Base-by-base conservation (phyloP, 1,140 invertebrate genomes). In the Meloidogyne chitwoodi region DNA sequence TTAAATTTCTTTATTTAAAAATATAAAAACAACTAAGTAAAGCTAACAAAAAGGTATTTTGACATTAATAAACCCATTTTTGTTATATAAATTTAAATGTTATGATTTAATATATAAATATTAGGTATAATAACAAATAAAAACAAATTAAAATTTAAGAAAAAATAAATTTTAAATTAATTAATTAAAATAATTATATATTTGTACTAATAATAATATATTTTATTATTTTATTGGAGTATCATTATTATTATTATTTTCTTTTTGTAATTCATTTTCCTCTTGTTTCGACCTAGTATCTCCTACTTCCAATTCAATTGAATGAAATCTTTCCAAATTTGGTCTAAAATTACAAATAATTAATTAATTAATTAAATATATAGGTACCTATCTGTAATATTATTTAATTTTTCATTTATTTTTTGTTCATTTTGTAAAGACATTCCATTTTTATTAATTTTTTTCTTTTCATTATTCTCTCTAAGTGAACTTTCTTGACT, bases 401-500 rank as follows among this genome's bases (percentile, higher is more conserved):
- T 31, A 31, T 19, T 56, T 56, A 19, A 56, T 56, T n/a, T 4
- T 56, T 56, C 10, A 56, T 56, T 56, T n/a, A n/a, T 56, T n/a
- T 19, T 56, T 56, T 56, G 19, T 56, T 19, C 48, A 56, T 44
- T 44, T 44, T 44, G 14, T 44, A 5, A 16, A 44, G 65, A 48
- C 56, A 4, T 48, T 71, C 19, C 11, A 12, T 41, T 27, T 72
- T 72, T 38, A 14, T 24, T 26, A 19, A 4, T 72, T 62, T 24
- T 72, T 31, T 31, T 19, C 26, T 27, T 22, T 70, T 41, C 19
- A 14, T 29, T 14, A 41, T 19, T 70, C 19, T 64, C 22, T 64
- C 19, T 24, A 24, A 73, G 8, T 4, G 71, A 73, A 31, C 71
- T 73, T 31, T 73, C 71, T 34, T 73, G 71, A 34, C 71, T 73